Base-by-base conservation (phyloP, 2,113 vertebrate genomes). In the Chloropsis cyanopogon region DNA sequence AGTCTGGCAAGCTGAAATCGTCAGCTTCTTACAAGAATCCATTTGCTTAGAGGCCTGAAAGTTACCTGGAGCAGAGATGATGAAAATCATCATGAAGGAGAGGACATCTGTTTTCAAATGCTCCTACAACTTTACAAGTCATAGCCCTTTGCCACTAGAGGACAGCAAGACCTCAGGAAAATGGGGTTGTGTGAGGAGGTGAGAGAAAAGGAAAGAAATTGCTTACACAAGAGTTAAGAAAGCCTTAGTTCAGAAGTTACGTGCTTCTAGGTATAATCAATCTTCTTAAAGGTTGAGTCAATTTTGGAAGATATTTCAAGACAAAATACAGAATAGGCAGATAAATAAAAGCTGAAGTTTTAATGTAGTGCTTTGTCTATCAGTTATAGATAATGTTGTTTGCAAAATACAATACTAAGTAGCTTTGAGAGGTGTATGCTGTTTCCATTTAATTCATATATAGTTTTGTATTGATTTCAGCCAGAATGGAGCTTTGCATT, bases 151-250 rank as follows among this genome's bases (percentile, higher is more conserved):
- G 29, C 97, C 98, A 86, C 86, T 96, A 98, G 98, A 87, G 96
- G 97, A 90, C 97, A 97, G 95, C 73, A 97, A 68, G 83, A 87
- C 11, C 29, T 95, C 95, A 82, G 85, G 31, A 85, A 96, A 97
- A 87, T 9, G 25, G 35, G 2, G 10, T 23, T 78, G 12, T n/a
- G 24, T 22, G 35, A 73, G 8, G 26, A 4, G 17, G 33, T 57
- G 42, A 39, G 11, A 52, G 31, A 15, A 88, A 72, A 76, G 28
- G 53, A 46, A 6, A 49, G 31, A 7, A 26, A 37, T 46, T 41
- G 1, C 46, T 72, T 46, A 18, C 2, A 4, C 10, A 23, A 25
- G 24, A 57, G 7, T 59, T 71, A 61, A 42, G 41, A 63, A 66
- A 73, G 33, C 31, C 10, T 46, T 61, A 25, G 7, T 66, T 92